Percentiles rank a stretch among this genome's conserved stretches.
Evolutionary conservation across 92 coral and sea anemone genomes (phyloP).

Genomic region (Galaxea fascicularis): DNA sequence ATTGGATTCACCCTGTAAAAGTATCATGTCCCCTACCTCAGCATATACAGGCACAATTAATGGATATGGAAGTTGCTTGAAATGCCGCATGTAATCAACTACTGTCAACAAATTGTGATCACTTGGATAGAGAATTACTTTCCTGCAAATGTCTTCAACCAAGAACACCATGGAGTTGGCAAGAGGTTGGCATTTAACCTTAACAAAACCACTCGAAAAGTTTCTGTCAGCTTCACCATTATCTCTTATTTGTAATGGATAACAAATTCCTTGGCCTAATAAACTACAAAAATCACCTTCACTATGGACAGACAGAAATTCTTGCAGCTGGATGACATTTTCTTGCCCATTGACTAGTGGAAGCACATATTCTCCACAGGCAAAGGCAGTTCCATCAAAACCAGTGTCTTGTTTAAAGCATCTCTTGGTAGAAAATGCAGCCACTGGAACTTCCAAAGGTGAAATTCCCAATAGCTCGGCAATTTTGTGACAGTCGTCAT

Average conservation of each 20-base stretch:
- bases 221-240: conserved; percentile 47
- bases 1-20: conserved; percentile 66
- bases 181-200: conserved; percentile 51
- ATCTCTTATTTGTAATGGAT: conserved; percentile 48
- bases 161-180: conserved; percentile 33
- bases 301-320: conserved; percentile 61
- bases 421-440: conserved; percentile 59
- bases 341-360: conserved; percentile 55
- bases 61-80: conserved; percentile 38
- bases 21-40: conserved; percentile 69
- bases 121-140: conserved; percentile 62
- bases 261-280: conserved; percentile 60
- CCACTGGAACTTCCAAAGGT: conserved; percentile 49
- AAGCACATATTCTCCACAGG: conserved; percentile 63
- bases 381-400: conserved; percentile 62
- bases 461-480: conserved; percentile 56
- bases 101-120: conserved; percentile 47
- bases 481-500: conserved; percentile 42
- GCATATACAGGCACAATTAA: conserved; percentile 59
- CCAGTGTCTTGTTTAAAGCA: conserved; percentile 60
- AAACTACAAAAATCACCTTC: conserved; percentile 49
- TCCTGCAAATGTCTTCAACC: conserved; percentile 56
- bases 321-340: conserved; percentile 58
- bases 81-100: conserved; percentile 61
- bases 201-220: conserved; percentile 73